A percentile compares a stretch with the other conserved stretches of the same genome.
These are phyloP conservation scores for Papilio xuthus DNA, from an alignment of 1,140 invertebrate genomes.

Conservation along the genomic window DNA sequence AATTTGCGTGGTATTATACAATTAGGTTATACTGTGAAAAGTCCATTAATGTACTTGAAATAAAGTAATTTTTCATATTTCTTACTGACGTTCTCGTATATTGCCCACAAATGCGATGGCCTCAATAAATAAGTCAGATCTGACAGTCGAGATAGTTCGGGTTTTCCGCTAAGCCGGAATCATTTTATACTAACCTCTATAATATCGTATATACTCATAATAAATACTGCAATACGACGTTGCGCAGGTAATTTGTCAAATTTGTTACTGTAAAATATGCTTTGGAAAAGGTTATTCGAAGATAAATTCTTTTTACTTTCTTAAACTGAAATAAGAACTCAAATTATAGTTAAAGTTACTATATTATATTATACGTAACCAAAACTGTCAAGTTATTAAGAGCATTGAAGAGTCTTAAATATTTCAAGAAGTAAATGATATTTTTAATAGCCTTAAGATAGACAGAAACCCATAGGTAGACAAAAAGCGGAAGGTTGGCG, in stretches of 20 bases:
- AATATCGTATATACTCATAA: constrained; percentile 1
- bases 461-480: too few relatives aligned
- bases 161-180: constrained; percentile 18
- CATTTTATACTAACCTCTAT: background rate
- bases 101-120: constrained; percentile 23
- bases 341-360: too few relatives aligned
- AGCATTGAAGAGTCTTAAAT: too few relatives aligned
- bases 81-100: constrained; percentile 17
- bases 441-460: too few relatives aligned
- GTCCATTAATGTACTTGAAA: constrained; percentile 15
- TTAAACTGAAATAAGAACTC: background rate
- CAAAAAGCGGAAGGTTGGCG: too few relatives aligned
- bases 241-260: constrained; percentile 22
- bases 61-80: constrained; percentile 13
- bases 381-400: too few relatives aligned
- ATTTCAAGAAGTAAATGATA: too few relatives aligned
- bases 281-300: constrained; percentile 11
- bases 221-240: constrained; percentile 16
- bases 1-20: background rate
- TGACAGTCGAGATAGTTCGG: constrained; percentile 16
- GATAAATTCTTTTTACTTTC: background rate
- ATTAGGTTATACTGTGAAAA: background rate
- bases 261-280: constrained; percentile 1
- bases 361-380: too few relatives aligned
- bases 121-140: constrained; percentile 25